Conservation (phyloP, 2,113 vertebrate genomes). For the Sterrhoptilus dennistouni region DNA sequence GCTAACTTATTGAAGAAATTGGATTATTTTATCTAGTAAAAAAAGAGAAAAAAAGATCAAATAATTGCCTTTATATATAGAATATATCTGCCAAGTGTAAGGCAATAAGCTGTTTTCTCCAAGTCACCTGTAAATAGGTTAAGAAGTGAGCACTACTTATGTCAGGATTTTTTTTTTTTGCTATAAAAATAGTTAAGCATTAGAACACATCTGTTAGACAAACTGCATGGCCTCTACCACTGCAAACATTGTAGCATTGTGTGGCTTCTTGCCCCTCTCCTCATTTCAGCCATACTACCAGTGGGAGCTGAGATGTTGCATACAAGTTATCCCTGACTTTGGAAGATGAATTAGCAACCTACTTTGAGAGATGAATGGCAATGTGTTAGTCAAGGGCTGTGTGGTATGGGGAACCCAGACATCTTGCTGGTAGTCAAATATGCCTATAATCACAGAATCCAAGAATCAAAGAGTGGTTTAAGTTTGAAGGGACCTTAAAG, state of each 20-base stretch:
- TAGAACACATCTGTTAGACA: not conserved
- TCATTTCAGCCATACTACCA: not conserved
- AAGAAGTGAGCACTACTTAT: not conserved
- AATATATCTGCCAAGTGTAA: not conserved
- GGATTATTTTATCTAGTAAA: not conserved
- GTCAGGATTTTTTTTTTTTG: not conserved
- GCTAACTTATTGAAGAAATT: not conserved
- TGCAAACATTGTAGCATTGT: not conserved
- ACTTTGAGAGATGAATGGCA: not conserved
- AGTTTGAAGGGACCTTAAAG: not conserved
- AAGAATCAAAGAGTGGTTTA: not conserved
- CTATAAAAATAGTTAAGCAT: not conserved
- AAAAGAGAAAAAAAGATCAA: not conserved
- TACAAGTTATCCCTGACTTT: not conserved
- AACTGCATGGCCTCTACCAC: not conserved
- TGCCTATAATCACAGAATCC: not conserved
- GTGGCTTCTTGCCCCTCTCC: rapidly evolving
- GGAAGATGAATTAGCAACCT: not conserved
- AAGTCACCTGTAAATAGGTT: not conserved
- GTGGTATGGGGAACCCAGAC: not conserved
- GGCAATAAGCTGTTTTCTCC: not conserved
- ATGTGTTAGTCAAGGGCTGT: not conserved
- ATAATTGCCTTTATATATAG: not conserved
- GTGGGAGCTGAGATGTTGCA: not conserved
- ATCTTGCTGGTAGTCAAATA: not conserved